These are phyloP conservation scores for Trichogramma pretiosum DNA, from an alignment of 1,140 invertebrate genomes.

Conservation along the genomic window DNA sequence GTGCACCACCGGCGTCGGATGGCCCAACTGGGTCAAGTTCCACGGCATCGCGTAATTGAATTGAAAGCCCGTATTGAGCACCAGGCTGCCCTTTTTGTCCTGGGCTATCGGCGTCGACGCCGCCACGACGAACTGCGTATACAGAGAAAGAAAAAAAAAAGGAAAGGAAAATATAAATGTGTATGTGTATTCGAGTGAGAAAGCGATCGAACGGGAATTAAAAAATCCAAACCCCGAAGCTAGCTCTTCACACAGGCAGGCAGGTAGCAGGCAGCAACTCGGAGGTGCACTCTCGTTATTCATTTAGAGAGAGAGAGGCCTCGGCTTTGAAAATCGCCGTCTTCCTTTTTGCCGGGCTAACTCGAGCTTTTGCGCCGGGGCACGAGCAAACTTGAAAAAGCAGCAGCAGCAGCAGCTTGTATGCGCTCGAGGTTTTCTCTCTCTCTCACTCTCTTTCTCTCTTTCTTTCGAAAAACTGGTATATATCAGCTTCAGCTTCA, in stretches of 20 bases:
- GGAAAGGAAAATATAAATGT: no score
- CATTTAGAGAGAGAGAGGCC: constrained; percentile 1
- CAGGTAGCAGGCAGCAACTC: no score
- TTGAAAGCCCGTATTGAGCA: constrained; percentile 35
- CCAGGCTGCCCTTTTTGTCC: constrained; percentile 32
- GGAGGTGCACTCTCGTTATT: constrained; percentile 12
- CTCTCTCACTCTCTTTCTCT: background rate
- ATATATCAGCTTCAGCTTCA: no score
- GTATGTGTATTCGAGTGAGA: no score
- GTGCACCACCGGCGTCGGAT: constrained; percentile 26
- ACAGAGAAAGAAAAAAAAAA: no score
- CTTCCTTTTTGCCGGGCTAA: background rate
- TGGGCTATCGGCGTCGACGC: constrained; percentile 33
- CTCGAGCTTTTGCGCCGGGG: background rate
- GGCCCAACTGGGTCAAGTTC: constrained; percentile 39
- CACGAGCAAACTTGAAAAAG: background rate
- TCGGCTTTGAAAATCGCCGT: no score
- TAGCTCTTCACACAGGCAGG: no score
- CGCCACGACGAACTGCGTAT: constrained; percentile 32
- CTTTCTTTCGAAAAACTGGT: no score
- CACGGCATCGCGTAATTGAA: constrained; percentile 39
- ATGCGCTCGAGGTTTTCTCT: background rate
- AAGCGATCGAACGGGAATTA: no score
- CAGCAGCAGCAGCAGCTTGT: constrained; percentile 25
- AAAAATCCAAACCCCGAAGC: no score